A percentile compares a stretch with the other conserved stretches of the same genome.
Conservation (phyloP, 2,888 invertebrate species). For the Temnothorax ravouxi region DNA sequence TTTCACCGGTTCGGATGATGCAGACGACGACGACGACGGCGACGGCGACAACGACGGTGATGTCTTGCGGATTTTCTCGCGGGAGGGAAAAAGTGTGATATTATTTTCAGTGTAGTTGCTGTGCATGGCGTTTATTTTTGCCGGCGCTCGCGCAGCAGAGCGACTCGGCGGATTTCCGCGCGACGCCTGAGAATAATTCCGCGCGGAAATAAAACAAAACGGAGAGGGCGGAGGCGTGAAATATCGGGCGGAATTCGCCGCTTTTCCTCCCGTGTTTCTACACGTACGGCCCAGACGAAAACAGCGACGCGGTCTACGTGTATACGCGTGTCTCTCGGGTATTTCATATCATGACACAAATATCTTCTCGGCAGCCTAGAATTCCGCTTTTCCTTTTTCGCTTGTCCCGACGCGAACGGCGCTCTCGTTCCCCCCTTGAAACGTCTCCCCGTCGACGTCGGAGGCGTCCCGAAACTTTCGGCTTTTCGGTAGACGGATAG, state of each 20-base stretch:
- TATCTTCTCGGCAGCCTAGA: slow-evolving; percentile 80
- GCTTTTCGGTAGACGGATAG: slow-evolving; percentile 18
- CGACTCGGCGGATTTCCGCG: slow-evolving; percentile 51
- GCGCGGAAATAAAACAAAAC: not conserved
- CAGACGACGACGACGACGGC: not conserved
- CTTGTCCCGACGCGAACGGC: slow-evolving; percentile 67
- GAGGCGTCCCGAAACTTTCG: slow-evolving; percentile 52
- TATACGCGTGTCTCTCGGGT: slow-evolving; percentile 69
- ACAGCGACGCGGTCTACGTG: slow-evolving; percentile 61
- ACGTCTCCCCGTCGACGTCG: slow-evolving; percentile 57
- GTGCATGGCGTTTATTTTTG: slow-evolving; percentile 76
- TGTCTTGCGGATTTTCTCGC: slow-evolving; percentile 45
- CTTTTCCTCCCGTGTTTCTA: slow-evolving; percentile 72
- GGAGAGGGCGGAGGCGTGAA: slow-evolving; percentile 47
- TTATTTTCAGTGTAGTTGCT: slow-evolving; percentile 70
- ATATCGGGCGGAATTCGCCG: slow-evolving; percentile 65
- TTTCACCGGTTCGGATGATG: not conserved
- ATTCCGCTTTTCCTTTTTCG: slow-evolving; percentile 80
- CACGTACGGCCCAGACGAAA: slow-evolving; percentile 69
- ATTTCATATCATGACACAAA: slow-evolving; percentile 83
- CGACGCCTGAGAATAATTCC: slow-evolving; percentile 15
- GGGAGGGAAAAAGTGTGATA: slow-evolving; percentile 61
- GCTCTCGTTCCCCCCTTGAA: slow-evolving; percentile 69
- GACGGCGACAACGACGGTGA: not conserved
- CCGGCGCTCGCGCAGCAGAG: slow-evolving; percentile 30